Evolutionary conservation across 2,888 invertebrate species (phyloP).

Genomic region (Sylvicola fuscatus): DNA sequence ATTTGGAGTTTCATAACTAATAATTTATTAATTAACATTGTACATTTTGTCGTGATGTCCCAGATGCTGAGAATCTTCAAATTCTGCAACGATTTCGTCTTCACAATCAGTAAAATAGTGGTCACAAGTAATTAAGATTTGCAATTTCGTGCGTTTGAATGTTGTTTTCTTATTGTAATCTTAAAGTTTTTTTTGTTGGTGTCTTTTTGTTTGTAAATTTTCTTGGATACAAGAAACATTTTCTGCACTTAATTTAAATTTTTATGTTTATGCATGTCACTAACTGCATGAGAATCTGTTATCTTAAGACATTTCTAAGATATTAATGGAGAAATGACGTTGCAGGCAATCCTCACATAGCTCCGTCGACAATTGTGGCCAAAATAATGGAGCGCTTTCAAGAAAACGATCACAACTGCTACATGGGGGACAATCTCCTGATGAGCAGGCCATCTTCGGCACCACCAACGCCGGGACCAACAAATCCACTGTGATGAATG

Average conservation of each 20-base stretch:
- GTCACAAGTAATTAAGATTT: constrained; percentile 6
- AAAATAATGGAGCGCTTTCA: constrained; percentile 55
- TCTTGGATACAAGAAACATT: too few relatives aligned
- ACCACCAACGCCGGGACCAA: constrained; percentile 9
- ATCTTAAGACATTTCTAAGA: too few relatives aligned
- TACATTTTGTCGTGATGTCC: too few relatives aligned
- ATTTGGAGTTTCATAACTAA: too few relatives aligned
- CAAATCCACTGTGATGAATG: neutral
- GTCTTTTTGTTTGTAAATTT: too few relatives aligned
- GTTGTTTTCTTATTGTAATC: neutral
- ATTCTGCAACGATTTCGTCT: constrained; percentile 11
- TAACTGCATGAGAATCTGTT: too few relatives aligned
- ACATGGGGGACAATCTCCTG: constrained; percentile 11
- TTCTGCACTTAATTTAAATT: too few relatives aligned
- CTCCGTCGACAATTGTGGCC: constrained; percentile 61
- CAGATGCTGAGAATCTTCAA: constrained; percentile 10
- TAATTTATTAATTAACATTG: too few relatives aligned
- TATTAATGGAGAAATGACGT: too few relatives aligned
- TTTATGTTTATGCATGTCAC: too few relatives aligned
- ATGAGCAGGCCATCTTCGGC: constrained; percentile 6
- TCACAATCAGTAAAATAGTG: constrained; percentile 4
- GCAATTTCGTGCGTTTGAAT: neutral
- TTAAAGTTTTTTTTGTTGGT: too few relatives aligned
- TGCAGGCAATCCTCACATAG: constrained; percentile 51
- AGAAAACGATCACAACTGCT: constrained; percentile 31